These are phyloP conservation scores for Apotomis betuletana DNA, from an alignment of 2,888 invertebrate species.

Conservation along the genomic window DNA sequence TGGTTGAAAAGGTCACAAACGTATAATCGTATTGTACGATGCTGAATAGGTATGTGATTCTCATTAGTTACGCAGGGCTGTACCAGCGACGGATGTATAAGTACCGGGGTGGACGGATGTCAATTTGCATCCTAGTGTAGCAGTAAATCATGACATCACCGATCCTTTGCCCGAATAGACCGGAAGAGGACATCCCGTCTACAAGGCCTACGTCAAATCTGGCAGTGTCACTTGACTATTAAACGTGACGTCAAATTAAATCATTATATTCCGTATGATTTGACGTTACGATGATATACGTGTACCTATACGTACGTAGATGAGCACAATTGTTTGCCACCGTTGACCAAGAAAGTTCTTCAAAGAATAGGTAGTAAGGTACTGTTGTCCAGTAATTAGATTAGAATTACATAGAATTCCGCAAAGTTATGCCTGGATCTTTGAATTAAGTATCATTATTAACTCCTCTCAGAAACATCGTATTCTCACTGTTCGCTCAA, in stretches of 20 bases:
- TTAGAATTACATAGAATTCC: too few species aligned
- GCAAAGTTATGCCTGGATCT: too few species aligned
- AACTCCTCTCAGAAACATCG: too few species aligned
- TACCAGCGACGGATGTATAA: constrained; percentile 25
- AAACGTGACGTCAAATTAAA: background rate
- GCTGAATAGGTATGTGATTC: background rate
- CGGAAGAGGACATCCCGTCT: constrained; percentile 32
- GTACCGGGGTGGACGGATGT: constrained; percentile 26
- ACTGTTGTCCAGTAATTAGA: too few species aligned
- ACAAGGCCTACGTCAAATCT: background rate
- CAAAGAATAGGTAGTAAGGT: too few species aligned
- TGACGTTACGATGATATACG: too few species aligned
- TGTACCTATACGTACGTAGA: too few species aligned
- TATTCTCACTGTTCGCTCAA: too few species aligned
- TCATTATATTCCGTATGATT: background rate
- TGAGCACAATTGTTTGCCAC: too few species aligned
- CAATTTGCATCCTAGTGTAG: constrained; percentile 39
- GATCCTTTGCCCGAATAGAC: constrained; percentile 31
- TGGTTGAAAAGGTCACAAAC: background rate
- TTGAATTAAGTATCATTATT: too few species aligned
- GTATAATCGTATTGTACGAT: background rate
- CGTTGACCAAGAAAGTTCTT: too few species aligned
- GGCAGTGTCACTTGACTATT: background rate
- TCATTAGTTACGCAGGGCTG: background rate
- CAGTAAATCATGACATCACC: constrained; percentile 34